Evolutionary conservation across 2,797 vertebrate species (phyloP).

Genomic region (Micrastur ruficollis): DNA sequence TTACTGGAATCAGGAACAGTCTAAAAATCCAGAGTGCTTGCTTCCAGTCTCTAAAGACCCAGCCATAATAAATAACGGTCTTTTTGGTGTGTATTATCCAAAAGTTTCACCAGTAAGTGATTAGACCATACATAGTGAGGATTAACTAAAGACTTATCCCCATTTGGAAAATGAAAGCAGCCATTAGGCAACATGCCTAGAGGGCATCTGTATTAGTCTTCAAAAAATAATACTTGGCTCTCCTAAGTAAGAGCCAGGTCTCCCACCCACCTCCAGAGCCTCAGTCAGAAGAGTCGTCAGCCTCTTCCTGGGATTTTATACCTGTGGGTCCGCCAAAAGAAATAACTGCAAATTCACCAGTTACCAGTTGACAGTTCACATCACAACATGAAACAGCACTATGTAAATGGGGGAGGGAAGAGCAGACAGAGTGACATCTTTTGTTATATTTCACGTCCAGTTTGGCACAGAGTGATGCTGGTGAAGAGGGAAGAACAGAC

Average conservation of each 20-base stretch:
- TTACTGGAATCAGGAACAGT: neutral
- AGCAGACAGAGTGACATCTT: neutral
- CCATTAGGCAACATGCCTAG: neutral
- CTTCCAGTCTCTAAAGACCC: neutral
- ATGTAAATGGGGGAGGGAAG: fast-evolving
- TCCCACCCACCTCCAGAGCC: neutral
- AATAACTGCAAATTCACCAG: neutral
- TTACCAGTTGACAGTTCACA: neutral
- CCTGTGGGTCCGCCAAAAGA: neutral
- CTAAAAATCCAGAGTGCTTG: neutral
- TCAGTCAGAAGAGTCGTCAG: neutral
- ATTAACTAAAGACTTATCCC: neutral
- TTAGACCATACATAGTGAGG: neutral
- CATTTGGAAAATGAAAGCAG: neutral
- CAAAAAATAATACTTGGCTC: neutral
- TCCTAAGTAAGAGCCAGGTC: neutral
- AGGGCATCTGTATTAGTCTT: neutral
- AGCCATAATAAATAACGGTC: neutral
- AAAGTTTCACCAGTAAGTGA: neutral
- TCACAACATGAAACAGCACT: neutral
- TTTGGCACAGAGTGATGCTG: neutral
- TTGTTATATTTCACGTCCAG: neutral
- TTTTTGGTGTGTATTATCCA: neutral
- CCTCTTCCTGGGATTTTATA: neutral
- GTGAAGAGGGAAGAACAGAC: neutral